These are phyloP conservation scores for Eidolon dupreanum DNA, from an alignment of 2,797 vertebrate species.

Conservation along the genomic window DNA sequence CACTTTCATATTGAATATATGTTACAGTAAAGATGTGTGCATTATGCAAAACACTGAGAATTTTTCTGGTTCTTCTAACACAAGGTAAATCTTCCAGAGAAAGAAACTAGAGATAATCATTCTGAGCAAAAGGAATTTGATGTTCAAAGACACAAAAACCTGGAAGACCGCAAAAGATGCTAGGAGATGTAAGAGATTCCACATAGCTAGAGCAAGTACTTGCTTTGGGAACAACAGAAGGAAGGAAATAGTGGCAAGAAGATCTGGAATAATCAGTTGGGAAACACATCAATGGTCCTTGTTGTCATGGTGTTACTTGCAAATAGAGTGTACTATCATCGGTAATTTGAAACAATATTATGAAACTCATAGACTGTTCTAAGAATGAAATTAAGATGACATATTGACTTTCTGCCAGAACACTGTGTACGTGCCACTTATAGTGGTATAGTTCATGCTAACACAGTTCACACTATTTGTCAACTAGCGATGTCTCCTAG, in stretches of 20 bases:
- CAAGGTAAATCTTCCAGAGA: background rate
- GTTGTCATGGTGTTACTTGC: background rate
- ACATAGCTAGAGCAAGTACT: background rate
- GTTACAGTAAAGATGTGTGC: background rate
- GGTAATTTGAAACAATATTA: background rate
- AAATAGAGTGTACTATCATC: background rate
- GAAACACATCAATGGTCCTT: rapidly evolving
- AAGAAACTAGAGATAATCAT: background rate
- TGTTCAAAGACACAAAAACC: background rate
- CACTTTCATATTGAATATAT: background rate
- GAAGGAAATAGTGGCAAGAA: background rate
- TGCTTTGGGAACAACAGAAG: background rate
- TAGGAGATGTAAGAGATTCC: background rate
- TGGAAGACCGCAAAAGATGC: background rate
- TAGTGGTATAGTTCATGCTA: background rate
- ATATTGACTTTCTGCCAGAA: background rate
- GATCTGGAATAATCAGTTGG: background rate
- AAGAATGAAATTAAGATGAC: background rate
- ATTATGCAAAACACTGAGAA: background rate
- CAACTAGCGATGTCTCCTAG: background rate
- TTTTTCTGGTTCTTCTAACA: background rate
- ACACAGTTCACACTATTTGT: background rate
- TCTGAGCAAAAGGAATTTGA: background rate
- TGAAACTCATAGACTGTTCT: background rate
- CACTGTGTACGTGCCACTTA: background rate